A percentile compares a stretch with the other conserved stretches of the same genome.
These are phyloP conservation scores for Dicerorhinus sumatrensis DNA, from an alignment of 2,113 vertebrate species.

Conservation along the genomic window DNA sequence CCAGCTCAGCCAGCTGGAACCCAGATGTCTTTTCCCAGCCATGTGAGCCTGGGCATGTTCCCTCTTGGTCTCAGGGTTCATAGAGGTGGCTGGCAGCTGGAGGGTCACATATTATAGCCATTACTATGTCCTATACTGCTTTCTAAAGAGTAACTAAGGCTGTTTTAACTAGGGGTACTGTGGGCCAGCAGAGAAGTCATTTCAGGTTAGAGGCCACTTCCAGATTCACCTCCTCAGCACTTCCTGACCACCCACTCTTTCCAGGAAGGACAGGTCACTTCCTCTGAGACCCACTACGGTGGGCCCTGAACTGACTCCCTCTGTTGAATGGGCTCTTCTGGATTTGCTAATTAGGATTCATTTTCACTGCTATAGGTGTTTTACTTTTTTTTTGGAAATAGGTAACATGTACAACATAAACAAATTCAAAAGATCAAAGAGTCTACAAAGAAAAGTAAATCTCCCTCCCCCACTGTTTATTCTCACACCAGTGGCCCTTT, in stretches of 20 bases:
- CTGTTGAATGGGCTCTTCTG: background rate
- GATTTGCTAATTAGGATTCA: background rate
- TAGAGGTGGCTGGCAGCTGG: background rate
- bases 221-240: background rate
- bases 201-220: background rate
- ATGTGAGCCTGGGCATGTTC: background rate
- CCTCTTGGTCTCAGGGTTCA: background rate
- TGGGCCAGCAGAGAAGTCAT: background rate
- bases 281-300: background rate
- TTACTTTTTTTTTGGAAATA: constrained; percentile 31
- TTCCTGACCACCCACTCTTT: background rate
- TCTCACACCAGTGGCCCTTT: background rate
- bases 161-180: background rate
- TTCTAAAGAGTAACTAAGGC: background rate
- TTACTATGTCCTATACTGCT: background rate
- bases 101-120: background rate
- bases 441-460: background rate
- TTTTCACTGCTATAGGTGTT: background rate
- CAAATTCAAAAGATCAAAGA: constrained; percentile 4
- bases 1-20: background rate
- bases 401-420: background rate
- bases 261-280: background rate
- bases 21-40: background rate
- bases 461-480: background rate
- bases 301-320: background rate